These are phyloP conservation scores for Paramormyrops kingsleyae DNA, from an alignment of 2,113 vertebrate genomes.

Conservation along the genomic window DNA sequence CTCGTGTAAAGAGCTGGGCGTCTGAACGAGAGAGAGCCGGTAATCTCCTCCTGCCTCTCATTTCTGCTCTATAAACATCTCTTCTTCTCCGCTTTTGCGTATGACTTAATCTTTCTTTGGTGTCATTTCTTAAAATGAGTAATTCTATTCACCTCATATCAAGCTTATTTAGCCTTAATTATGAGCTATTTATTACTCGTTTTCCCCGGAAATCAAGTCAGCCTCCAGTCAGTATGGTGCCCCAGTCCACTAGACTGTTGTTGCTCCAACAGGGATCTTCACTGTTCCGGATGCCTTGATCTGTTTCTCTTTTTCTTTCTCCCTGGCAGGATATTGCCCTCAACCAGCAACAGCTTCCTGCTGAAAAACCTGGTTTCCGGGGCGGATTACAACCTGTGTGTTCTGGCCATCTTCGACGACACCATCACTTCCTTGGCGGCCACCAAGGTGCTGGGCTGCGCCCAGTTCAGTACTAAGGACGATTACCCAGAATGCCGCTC, in stretches of 20 bases:
- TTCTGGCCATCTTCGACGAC: slow-evolving; percentile 81
- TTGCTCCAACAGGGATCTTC: neutral
- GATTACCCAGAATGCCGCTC: slow-evolving; percentile 78
- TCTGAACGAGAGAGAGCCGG: neutral
- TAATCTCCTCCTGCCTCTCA: neutral
- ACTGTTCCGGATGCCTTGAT: neutral
- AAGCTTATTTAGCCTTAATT: slow-evolving; percentile 13
- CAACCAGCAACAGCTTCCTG: slow-evolving; percentile 72
- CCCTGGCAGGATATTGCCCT: slow-evolving; percentile 69
- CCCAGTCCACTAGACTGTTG: neutral
- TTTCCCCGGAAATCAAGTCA: neutral
- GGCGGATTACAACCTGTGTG: slow-evolving; percentile 79
- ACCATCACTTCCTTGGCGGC: slow-evolving; percentile 70
- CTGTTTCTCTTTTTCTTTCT: neutral
- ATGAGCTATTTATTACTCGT: neutral
- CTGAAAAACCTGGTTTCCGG: slow-evolving; percentile 78
- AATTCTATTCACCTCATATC: slow-evolving; percentile 19
- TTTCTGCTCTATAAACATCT: neutral
- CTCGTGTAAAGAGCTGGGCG: neutral
- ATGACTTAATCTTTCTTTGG: slow-evolving; percentile 20
- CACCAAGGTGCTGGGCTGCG: slow-evolving; percentile 77
- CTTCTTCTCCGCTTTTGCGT: neutral
- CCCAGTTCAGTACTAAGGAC: slow-evolving; percentile 76
- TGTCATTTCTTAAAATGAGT: slow-evolving; percentile 11
- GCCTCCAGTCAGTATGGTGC: neutral